Conservation (phyloP, 1,140 invertebrate species). For the Rhopalosiphum maidis region DNA sequence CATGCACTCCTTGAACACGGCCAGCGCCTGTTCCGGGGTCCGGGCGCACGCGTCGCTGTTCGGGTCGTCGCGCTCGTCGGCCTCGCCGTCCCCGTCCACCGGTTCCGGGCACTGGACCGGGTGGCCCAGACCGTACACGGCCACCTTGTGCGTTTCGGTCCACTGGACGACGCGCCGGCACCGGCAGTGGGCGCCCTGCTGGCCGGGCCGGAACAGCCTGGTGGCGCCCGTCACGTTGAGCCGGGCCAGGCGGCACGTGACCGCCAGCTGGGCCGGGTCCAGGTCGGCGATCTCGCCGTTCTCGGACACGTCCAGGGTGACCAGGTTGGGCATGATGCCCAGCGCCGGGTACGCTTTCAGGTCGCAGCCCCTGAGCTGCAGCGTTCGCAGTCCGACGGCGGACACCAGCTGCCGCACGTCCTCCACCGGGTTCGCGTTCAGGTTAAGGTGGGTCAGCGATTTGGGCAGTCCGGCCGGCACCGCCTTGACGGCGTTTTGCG, state of each 20-base stretch:
- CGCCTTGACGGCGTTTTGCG: not conserved
- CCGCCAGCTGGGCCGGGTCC: not conserved
- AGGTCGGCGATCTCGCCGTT: not conserved
- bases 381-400: not conserved
- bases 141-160: not conserved
- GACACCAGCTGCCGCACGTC: not conserved
- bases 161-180: slow-evolving; percentile 31
- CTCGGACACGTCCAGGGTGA: not conserved
- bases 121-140: not conserved
- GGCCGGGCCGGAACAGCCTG: not conserved
- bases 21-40: not conserved
- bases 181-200: not conserved
- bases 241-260: slow-evolving; percentile 26
- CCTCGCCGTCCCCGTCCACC: not conserved
- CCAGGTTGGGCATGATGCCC: slow-evolving; percentile 39
- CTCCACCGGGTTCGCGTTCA: not conserved
- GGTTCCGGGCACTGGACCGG: not conserved
- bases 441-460: not conserved
- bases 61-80: slow-evolving; percentile 1
- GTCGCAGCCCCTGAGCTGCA: slow-evolving; percentile 5
- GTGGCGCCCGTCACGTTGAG: not conserved
- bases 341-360: not conserved
- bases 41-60: not conserved
- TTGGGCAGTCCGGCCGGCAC: slow-evolving; percentile 35
- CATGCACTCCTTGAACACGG: slow-evolving; percentile 35